Base-by-base conservation (phyloP, 1,140 invertebrate genomes). In the Drosophila funebris region DNA sequence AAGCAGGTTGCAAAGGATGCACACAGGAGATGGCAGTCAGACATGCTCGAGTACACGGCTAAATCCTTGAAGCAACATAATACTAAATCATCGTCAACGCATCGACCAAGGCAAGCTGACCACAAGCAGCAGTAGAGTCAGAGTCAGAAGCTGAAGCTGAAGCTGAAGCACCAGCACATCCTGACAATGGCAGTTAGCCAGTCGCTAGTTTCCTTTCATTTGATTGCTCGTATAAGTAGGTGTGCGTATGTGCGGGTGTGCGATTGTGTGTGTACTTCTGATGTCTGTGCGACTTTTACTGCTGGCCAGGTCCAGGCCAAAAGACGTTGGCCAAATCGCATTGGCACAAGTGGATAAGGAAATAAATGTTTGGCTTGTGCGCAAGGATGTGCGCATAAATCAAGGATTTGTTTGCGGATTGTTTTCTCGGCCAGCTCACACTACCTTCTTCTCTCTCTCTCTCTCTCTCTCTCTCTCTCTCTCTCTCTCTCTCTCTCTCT, bases 341-440 rank as follows among this genome's bases (percentile, higher is more conserved):
- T 87, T 83, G 82, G 78, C 88, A 90, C 79, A 78, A 89, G 79
- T 84, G 88, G 83, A 90, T 90, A 90, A 90, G 88, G 88, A 90
- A 88, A 90, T 90, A 90, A 90, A 90, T 90, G 88, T 88, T 88
- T 88, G 84, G 76, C 77, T 80, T 73, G 76, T 75, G 78, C 72
- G 80, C 67, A 75, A 83, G 78, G 87, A 90, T 87, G 83, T 81
- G 84, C 75, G 83, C 83, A 90, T 90, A 90, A 90, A 90, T 90
- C 88, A 90, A 90, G 88, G 88, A 90, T 90, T 90, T 90, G 83
- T 90, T 90, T 90, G 84, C 76, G 83, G 83, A 88, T 88, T 88
- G 62, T 71, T 83, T 85, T 36, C 27, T 31, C 13, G 13, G 8
- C 14, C 29, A 22, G 2, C 41, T 16, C 39, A 29, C 22, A 4